phyloP scores from a whole-genome alignment of 2,888 invertebrate species.

The Mesorhabditis spiculigera region DNA sequence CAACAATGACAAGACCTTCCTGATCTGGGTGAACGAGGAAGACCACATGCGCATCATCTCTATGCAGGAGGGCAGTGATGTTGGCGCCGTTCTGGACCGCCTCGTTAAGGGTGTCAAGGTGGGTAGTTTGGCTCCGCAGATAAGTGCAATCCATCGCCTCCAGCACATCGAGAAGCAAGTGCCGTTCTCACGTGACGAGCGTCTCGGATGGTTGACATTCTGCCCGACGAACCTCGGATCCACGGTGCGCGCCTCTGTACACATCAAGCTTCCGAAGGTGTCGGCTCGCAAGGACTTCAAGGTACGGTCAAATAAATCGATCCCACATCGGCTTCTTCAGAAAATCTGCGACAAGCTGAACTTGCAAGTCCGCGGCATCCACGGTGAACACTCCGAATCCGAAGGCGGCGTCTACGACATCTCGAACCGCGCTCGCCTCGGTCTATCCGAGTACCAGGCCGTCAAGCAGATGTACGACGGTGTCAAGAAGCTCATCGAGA shows the following conservation, averaged over 20 bases:
- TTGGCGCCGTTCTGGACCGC: conserved; percentile 74
- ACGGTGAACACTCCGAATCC: conserved; percentile 91
- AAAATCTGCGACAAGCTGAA: conserved; percentile 78
- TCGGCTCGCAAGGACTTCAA: conserved; percentile 51
- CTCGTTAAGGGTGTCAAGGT: conserved; percentile 62
- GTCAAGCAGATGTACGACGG: conserved; percentile 78
- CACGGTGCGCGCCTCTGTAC: conserved; percentile 80
- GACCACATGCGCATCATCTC: conserved; percentile 82
- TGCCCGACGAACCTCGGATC: conserved; percentile 78
- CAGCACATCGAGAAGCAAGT: conserved; percentile 79
- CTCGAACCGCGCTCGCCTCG: conserved; percentile 71
- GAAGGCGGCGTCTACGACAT: conserved; percentile 83
- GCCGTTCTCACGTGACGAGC: conserved; percentile 73
- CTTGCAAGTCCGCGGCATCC: conserved; percentile 73
- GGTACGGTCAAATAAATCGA: conserved; percentile 7
- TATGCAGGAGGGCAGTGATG: conserved; percentile 71
- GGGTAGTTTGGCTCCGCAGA: not conserved
- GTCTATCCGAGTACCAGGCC: conserved; percentile 74
- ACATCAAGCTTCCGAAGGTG: conserved; percentile 76
- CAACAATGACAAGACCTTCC: conserved; percentile 68
- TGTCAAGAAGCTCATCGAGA: conserved; percentile 84
- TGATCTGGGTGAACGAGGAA: conserved; percentile 68
- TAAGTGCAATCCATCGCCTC: not conserved
- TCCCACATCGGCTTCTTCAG: conserved; percentile 62
- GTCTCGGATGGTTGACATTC: conserved; percentile 78